Conservation (phyloP, 2,888 invertebrate species). For the Octodonta nipae region DNA sequence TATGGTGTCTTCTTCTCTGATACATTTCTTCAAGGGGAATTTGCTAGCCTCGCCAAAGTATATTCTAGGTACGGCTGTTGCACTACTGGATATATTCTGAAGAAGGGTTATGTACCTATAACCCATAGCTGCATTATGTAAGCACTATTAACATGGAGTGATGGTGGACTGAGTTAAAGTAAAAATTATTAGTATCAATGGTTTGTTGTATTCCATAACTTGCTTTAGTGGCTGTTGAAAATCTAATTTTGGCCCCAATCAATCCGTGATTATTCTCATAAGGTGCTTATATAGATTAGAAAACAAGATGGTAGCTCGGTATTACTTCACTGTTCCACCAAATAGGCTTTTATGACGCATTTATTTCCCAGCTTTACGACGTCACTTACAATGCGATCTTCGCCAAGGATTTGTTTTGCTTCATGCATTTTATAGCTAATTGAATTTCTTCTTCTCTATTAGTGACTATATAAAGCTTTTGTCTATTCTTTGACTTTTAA, state of each 20-base stretch:
- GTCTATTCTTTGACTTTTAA: no score
- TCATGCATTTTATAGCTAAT: neutral
- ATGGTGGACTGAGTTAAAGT: neutral
- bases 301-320: neutral
- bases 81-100: conserved; percentile 1
- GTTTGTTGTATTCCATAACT: conserved; percentile 1
- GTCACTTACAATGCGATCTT: neutral
- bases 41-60: neutral
- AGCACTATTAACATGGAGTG: conserved; percentile 1
- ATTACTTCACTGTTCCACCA: neutral
- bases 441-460: neutral
- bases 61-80: neutral
- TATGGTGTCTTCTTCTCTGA: no score
- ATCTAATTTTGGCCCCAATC: neutral
- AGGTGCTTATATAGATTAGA: neutral
- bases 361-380: neutral
- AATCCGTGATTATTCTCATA: neutral
- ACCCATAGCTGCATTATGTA: neutral
- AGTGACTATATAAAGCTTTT: no score
- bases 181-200: neutral
- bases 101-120: conserved; percentile 1
- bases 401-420: no score
- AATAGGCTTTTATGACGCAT: neutral
- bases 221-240: neutral
- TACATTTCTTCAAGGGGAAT: conserved; percentile 1